Conservation (phyloP, 2,797 vertebrate genomes). For the Xiphorhynchus erythropygius region DNA sequence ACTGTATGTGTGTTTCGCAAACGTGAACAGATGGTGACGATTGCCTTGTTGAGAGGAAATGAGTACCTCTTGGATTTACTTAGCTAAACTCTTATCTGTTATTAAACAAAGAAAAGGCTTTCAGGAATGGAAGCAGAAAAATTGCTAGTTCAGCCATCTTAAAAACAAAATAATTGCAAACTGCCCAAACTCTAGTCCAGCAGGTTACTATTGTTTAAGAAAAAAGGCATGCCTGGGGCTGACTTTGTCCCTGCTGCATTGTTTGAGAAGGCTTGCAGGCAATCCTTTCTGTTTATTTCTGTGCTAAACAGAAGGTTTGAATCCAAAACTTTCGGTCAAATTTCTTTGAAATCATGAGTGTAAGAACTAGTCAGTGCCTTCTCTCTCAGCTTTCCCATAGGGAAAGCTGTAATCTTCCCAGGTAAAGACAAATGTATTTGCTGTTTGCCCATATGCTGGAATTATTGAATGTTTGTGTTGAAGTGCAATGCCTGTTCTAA, state of each 20-base stretch:
- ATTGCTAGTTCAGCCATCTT: not conserved
- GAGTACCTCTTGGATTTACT: not conserved
- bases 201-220: not conserved
- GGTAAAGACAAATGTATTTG: not conserved
- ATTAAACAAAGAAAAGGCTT: not conserved
- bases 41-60: not conserved
- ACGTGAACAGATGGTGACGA: conserved; percentile 7
- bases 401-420: not conserved
- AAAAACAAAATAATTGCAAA: not conserved
- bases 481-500: not conserved
- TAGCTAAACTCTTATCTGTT: not conserved
- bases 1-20: not conserved
- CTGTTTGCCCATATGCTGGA: not conserved
- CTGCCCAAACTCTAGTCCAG: not conserved
- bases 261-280: not conserved
- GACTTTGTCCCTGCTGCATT: not conserved
- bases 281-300: not conserved
- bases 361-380: not conserved
- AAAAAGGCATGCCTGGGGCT: not conserved
- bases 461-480: not conserved
- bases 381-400: not conserved
- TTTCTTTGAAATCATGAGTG: not conserved
- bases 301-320: not conserved
- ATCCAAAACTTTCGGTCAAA: not conserved
- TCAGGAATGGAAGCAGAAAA: not conserved